phyloP scores from a whole-genome alignment of 2,113 vertebrate species.

The Kobus ellipsiprymnus region DNA sequence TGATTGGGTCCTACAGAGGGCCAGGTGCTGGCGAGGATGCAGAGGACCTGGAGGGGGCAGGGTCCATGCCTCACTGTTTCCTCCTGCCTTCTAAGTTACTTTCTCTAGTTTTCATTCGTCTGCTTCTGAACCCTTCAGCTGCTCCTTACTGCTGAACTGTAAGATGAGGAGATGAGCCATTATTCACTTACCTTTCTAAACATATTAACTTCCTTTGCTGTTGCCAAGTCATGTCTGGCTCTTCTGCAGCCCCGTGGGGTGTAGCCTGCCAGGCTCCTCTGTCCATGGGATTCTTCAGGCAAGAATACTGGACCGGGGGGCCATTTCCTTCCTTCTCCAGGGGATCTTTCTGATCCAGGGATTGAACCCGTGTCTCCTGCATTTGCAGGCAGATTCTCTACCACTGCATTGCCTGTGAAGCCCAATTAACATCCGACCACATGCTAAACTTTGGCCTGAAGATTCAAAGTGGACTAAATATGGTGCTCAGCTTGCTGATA shows the following conservation, averaged over 20 bases:
- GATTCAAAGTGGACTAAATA: background rate
- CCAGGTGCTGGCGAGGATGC: background rate
- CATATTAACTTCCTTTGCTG: background rate
- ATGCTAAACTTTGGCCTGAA: background rate
- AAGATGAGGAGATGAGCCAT: background rate
- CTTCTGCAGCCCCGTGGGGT: background rate
- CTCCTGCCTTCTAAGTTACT: background rate
- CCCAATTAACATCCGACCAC: background rate
- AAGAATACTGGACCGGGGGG: too few species aligned
- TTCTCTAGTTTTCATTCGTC: background rate
- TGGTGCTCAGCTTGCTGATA: background rate
- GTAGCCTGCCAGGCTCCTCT: background rate
- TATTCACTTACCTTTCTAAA: background rate
- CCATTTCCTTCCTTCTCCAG: too few species aligned
- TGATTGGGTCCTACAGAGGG: background rate
- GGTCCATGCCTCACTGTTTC: background rate
- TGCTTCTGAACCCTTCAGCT: background rate
- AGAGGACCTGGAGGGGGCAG: background rate
- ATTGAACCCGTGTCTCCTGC: background rate
- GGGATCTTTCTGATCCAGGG: background rate
- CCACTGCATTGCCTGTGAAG: background rate
- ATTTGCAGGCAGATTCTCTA: background rate
- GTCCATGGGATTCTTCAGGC: too few species aligned
- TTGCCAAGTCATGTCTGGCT: background rate
- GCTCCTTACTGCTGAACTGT: background rate